Conservation (phyloP, 2,113 vertebrate genomes). For the Marmota flaviventris region DNA sequence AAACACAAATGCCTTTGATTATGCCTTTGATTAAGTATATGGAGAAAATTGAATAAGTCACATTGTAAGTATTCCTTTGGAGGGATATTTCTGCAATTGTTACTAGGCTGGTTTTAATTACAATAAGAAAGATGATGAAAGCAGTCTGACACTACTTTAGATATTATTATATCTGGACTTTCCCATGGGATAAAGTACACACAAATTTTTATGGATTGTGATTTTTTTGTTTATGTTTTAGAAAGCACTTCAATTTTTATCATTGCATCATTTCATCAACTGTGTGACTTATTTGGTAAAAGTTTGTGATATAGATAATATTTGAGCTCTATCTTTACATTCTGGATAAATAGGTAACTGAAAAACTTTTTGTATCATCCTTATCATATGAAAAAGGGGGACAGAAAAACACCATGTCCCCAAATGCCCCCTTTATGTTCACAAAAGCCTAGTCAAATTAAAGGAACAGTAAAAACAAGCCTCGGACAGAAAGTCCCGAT, state of each 20-base stretch:
- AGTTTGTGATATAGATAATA: slow-evolving; percentile 20
- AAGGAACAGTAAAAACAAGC: too few relatives aligned
- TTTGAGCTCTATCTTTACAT: slow-evolving; percentile 45
- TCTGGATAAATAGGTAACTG: slow-evolving; percentile 11
- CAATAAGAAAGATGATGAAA: slow-evolving; percentile 32
- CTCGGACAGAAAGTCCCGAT: too few relatives aligned
- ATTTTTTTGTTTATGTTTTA: slow-evolving; percentile 52
- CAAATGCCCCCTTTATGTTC: too few relatives aligned
- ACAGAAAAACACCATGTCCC: too few relatives aligned
- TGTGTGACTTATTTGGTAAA: slow-evolving; percentile 31
- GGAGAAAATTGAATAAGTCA: neutral
- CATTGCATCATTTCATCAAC: neutral
- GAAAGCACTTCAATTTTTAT: slow-evolving; percentile 9
- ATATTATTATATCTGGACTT: slow-evolving; percentile 13
- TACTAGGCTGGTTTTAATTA: slow-evolving; percentile 54
- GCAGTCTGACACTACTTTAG: neutral
- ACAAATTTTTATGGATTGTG: slow-evolving; percentile 30
- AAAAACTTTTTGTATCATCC: neutral
- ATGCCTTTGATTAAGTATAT: neutral
- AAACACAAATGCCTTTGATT: neutral
- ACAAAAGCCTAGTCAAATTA: too few relatives aligned
- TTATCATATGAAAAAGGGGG: too few relatives aligned
- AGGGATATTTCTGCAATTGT: neutral
- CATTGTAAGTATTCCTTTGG: slow-evolving; percentile 38
- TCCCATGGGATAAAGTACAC: neutral